Base-by-base conservation (phyloP, 2,113 vertebrate species). In the Nymphicus hollandicus region DNA sequence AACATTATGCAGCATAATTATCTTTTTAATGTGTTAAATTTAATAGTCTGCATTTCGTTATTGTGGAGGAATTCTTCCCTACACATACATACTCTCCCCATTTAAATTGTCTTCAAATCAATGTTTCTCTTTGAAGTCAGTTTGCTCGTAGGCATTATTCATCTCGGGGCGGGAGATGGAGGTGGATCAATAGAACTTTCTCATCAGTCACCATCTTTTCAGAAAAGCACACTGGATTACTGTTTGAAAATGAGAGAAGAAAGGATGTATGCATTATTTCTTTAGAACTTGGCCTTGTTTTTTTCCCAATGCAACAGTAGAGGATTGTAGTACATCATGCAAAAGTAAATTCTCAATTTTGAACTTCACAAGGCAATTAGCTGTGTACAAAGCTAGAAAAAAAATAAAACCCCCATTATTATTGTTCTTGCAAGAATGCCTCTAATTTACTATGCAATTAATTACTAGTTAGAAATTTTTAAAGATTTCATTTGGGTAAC, bases 51-150 rank as follows among this genome's bases (percentile, higher is more conserved):
- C 2, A 63, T 73, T 80, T 68, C 69, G 27, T 71, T 88, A 81
- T n/a, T 83, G 49, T 49, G 47, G 44, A 79, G n/a, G 10, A 89
- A 76, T 92, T 84, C 46, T 94, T 58, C 76, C 68, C 17, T 64
- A 13, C 53, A 18, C 49, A 49, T 7, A 24, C 68, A 39, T 83
- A 53, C 43, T 69, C 39, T 82, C 19, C 19, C 37, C 10, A 24
- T 96, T 96, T 90, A 96, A 95, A 94, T 47, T 86, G 69, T 88
- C 85, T 92, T 91, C 27, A 84, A 82, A 94, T 95, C 85, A 96
- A 18, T 91, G 70, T 78, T 68, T 85, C 19, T 56, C 90, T 97
- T 95, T 95, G 80, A 97, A 96, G 78, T 68, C 61, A 84, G 86
- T 95, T 95, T 91, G 37, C 70, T 94, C 39, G 37, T 80, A 93